phyloP scores from a whole-genome alignment of 2,888 invertebrate genomes.

The Melanargia galathea region DNA sequence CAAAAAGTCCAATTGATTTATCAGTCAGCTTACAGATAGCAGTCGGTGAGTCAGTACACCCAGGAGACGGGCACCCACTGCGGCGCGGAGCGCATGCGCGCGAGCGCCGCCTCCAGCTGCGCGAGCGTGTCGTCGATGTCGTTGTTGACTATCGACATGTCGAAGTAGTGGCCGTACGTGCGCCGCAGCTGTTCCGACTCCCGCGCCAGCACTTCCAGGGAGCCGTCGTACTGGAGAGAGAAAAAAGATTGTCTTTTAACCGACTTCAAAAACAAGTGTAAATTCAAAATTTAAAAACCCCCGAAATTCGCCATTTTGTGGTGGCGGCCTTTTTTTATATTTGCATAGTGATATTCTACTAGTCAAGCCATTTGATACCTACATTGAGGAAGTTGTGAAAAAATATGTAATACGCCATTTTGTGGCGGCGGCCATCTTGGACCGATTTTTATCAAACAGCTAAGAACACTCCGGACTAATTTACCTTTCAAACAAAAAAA shows the following conservation, averaged over 20 bases:
- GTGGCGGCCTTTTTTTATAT: no score
- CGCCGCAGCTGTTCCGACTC: slow-evolving; percentile 98
- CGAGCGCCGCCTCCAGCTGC: slow-evolving; percentile 94
- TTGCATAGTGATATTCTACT: no score
- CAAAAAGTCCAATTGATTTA: slow-evolving; percentile 22
- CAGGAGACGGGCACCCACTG: slow-evolving; percentile 99
- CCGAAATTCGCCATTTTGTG: no score
- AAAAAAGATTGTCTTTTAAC: background rate
- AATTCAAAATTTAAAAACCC: no score
- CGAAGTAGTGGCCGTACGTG: slow-evolving; percentile 99
- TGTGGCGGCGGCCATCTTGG: no score
- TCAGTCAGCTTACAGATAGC: slow-evolving; percentile 36
- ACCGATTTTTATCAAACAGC: no score
- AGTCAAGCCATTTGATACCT: no score
- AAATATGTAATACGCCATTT: no score
- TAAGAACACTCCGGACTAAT: no score
- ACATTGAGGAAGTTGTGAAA: no score
- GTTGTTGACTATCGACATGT: slow-evolving; percentile 98
- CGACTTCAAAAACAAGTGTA: no score
- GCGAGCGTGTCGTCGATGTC: slow-evolving; percentile 99
- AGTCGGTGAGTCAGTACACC: slow-evolving; percentile 91
- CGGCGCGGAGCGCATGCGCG: slow-evolving; percentile 93
- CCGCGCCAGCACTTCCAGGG: slow-evolving; percentile 96
- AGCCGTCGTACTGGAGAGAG: slow-evolving; percentile 94
- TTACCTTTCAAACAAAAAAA: no score